Evolutionary conservation across 2,113 vertebrate species (phyloP).

Genomic region (Phocoena sinus): DNA sequence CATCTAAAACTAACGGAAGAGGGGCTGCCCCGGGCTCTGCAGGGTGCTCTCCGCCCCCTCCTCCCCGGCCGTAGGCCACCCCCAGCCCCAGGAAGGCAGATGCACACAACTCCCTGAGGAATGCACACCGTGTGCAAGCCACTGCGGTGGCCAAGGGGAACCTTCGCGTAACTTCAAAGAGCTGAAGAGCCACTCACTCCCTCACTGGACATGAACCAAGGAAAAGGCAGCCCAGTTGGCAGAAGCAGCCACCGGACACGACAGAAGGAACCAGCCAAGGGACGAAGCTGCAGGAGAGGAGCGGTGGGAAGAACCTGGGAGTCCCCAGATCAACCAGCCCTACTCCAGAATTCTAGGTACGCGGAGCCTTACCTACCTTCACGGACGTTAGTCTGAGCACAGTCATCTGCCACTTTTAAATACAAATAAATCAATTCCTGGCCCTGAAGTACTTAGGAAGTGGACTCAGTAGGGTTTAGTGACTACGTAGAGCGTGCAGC

Average conservation of each 20-base stretch:
- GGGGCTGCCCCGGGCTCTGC: background rate
- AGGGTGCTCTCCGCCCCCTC: accelerated
- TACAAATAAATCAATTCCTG: background rate
- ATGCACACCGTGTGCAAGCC: background rate
- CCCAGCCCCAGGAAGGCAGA: background rate
- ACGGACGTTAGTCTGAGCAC: background rate
- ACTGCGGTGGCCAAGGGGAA: background rate
- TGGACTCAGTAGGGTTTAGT: background rate
- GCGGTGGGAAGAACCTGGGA: background rate
- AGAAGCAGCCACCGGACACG: background rate
- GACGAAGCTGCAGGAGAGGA: accelerated
- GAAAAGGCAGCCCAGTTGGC: background rate
- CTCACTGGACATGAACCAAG: background rate
- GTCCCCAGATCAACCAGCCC: background rate
- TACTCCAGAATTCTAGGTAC: background rate
- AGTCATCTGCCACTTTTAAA: background rate
- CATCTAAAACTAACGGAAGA: no score
- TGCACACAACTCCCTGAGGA: background rate
- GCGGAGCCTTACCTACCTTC: background rate
- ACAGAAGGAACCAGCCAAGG: background rate
- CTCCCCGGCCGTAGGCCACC: accelerated
- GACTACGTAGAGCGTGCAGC: background rate
- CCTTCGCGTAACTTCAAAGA: background rate
- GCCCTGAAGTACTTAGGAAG: background rate
- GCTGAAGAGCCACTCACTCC: background rate